Evolutionary conservation across 2,888 invertebrate species (phyloP).

Genomic region (Aspidiotus destructor): DNA sequence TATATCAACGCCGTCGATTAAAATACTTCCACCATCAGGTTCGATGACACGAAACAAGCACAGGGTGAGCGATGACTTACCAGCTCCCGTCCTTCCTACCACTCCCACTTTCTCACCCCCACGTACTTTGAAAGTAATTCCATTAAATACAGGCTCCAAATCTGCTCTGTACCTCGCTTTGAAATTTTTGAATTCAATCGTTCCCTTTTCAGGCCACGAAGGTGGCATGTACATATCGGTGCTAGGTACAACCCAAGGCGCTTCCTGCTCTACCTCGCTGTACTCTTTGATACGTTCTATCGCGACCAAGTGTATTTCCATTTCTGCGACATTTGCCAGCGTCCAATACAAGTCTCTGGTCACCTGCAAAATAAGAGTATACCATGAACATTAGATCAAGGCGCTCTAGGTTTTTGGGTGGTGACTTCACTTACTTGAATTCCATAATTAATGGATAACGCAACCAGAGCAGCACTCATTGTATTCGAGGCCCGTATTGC

Average conservation of each 20-base stretch:
- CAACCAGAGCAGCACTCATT: conserved; percentile 67
- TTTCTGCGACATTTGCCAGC: conserved; percentile 89
- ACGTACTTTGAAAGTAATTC: conserved; percentile 63
- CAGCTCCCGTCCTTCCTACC: conserved; percentile 82
- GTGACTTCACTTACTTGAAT: conserved; percentile 53
- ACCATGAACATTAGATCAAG: not conserved
- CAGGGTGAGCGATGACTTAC: conserved; percentile 81
- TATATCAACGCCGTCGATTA: conserved; percentile 76
- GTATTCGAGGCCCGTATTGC: conserved; percentile 69
- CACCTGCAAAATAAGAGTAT: conserved; percentile 48
- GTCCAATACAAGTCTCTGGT: conserved; percentile 94
- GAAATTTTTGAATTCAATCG: conserved; percentile 68
- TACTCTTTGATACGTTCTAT: conserved; percentile 96
- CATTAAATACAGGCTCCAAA: conserved; percentile 72
- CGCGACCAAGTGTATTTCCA: conserved; percentile 94
- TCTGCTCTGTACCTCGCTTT: conserved; percentile 80
- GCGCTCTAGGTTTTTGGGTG: no score
- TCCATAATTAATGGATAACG: conserved; percentile 79
- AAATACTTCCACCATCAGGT: conserved; percentile 66
- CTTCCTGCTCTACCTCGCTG: conserved; percentile 63
- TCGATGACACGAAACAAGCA: conserved; percentile 85
- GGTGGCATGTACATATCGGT: conserved; percentile 38
- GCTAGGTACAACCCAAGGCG: conserved; percentile 12
- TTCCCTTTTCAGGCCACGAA: conserved; percentile 72
- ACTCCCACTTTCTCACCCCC: conserved; percentile 71